A percentile compares a stretch with the other conserved stretches of the same genome.
Evolutionary conservation across 2,797 vertebrate genomes (phyloP).

Genomic region (Sandelia bainsii): DNA sequence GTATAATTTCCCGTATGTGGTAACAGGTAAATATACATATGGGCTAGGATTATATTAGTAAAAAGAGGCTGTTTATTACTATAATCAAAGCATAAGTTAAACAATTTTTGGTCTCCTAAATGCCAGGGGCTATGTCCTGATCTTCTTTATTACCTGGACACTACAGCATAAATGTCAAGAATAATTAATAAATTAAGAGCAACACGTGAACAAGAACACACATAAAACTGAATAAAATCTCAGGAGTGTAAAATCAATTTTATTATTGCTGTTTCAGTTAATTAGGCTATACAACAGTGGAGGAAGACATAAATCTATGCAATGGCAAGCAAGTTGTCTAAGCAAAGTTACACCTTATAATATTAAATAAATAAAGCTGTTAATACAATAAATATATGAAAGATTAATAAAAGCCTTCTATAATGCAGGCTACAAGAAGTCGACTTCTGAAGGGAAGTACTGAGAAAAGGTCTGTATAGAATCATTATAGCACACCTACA

Average conservation of each 20-base stretch:
- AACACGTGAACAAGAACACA: background rate
- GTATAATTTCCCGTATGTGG: background rate
- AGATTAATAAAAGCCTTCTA: slow-evolving; percentile 92
- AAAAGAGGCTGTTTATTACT: too few species aligned
- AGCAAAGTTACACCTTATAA: slow-evolving; percentile 63
- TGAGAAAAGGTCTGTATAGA: slow-evolving; percentile 84
- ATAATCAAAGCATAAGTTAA: too few species aligned
- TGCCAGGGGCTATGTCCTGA: background rate
- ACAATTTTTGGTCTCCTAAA: too few species aligned
- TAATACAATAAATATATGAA: slow-evolving; percentile 92
- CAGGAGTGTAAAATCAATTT: slow-evolving; percentile 49
- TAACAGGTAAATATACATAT: too few species aligned
- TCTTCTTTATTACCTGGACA: too few species aligned
- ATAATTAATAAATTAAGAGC: background rate
- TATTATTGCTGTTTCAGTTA: slow-evolving; percentile 75
- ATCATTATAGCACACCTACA: slow-evolving; percentile 84
- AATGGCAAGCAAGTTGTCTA: slow-evolving; percentile 55
- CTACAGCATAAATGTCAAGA: background rate
- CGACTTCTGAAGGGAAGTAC: slow-evolving; percentile 91
- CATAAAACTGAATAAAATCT: slow-evolving; percentile 15
- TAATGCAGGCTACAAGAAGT: slow-evolving; percentile 92
- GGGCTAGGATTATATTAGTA: too few species aligned
- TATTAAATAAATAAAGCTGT: slow-evolving; percentile 83
- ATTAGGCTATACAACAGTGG: slow-evolving; percentile 57
- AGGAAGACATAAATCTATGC: slow-evolving; percentile 67